These are phyloP conservation scores for Galerucella calmariensis DNA, from an alignment of 2,888 invertebrate genomes.

Conservation along the genomic window DNA sequence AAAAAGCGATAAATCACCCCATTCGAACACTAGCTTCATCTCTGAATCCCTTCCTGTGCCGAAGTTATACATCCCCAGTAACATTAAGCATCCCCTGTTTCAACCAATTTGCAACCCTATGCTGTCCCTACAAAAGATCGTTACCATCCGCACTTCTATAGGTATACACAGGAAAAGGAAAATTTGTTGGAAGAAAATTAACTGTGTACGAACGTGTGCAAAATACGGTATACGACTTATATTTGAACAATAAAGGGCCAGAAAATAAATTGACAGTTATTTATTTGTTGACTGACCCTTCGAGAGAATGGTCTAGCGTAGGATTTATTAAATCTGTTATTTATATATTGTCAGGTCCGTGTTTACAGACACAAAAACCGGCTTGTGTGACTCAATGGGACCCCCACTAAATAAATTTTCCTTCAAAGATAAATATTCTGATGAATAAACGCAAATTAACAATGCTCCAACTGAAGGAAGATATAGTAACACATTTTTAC, in stretches of 20 bases:
- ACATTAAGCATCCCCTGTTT: slow-evolving; percentile 29
- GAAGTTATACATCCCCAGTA: slow-evolving; percentile 29
- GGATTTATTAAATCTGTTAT: slow-evolving; percentile 45
- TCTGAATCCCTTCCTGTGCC: slow-evolving; percentile 32
- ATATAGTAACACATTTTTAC: too few relatives aligned
- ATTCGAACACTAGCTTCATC: slow-evolving; percentile 32
- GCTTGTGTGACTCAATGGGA: background rate
- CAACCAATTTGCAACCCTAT: slow-evolving; percentile 34
- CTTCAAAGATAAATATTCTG: too few relatives aligned
- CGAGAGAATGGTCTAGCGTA: slow-evolving; percentile 21
- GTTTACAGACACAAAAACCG: background rate
- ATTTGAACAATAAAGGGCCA: slow-evolving; percentile 49
- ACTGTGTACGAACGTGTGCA: slow-evolving; percentile 54
- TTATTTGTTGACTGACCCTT: slow-evolving; percentile 47
- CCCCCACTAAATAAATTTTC: background rate
- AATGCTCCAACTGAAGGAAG: too few relatives aligned
- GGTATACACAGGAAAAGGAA: slow-evolving; percentile 40
- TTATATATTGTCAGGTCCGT: slow-evolving; percentile 34
- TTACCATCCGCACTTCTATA: slow-evolving; percentile 14
- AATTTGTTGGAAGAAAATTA: slow-evolving; percentile 54
- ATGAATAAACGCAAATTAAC: too few relatives aligned
- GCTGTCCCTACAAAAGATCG: slow-evolving; percentile 6
- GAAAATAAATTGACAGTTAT: slow-evolving; percentile 53
- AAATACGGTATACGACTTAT: slow-evolving; percentile 49
- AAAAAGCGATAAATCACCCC: slow-evolving; percentile 26